Percentiles rank a stretch among this genome's conserved stretches.
Evolutionary conservation across 2,888 invertebrate species (phyloP).

Genomic region (Dorcus hopei): DNA sequence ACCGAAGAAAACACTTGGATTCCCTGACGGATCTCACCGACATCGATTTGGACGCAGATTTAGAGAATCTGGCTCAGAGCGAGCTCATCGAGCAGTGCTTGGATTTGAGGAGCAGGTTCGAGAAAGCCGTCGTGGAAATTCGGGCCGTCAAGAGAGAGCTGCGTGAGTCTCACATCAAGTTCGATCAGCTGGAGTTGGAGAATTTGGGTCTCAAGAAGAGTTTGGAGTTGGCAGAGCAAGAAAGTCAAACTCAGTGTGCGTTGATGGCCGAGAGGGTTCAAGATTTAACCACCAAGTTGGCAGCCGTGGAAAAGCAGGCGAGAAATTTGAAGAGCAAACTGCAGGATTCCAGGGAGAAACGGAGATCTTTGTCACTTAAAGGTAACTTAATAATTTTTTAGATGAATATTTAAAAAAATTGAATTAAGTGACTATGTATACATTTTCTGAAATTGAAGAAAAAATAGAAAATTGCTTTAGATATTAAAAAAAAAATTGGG

Average conservation of each 20-base stretch:
- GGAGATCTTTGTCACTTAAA: constrained; percentile 79
- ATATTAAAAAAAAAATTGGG: too few species aligned
- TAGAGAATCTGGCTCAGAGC: constrained; percentile 71
- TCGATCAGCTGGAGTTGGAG: constrained; percentile 77
- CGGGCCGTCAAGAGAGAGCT: constrained; percentile 78
- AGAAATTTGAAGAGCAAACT: constrained; percentile 76
- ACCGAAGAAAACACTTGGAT: constrained; percentile 67
- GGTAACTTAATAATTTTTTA: constrained; percentile 45
- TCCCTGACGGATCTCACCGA: constrained; percentile 80
- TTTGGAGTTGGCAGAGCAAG: constrained; percentile 61
- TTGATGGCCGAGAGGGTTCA: constrained; percentile 81
- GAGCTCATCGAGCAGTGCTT: constrained; percentile 77
- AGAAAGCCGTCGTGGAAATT: constrained; percentile 80
- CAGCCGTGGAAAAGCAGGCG: constrained; percentile 77
- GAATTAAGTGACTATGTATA: too few species aligned
- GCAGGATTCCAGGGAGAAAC: constrained; percentile 72
- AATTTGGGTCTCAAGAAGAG: constrained; percentile 73
- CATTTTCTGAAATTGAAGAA: too few species aligned
- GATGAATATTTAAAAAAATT: neutral
- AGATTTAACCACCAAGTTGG: constrained; percentile 78
- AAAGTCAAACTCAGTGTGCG: constrained; percentile 68
- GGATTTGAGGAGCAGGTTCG: constrained; percentile 72
- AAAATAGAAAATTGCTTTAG: too few species aligned
- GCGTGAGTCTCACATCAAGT: constrained; percentile 74
- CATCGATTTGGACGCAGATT: constrained; percentile 71